Evolutionary conservation across 2,113 vertebrate genomes (phyloP).

Genomic region (Macrotus californicus): DNA sequence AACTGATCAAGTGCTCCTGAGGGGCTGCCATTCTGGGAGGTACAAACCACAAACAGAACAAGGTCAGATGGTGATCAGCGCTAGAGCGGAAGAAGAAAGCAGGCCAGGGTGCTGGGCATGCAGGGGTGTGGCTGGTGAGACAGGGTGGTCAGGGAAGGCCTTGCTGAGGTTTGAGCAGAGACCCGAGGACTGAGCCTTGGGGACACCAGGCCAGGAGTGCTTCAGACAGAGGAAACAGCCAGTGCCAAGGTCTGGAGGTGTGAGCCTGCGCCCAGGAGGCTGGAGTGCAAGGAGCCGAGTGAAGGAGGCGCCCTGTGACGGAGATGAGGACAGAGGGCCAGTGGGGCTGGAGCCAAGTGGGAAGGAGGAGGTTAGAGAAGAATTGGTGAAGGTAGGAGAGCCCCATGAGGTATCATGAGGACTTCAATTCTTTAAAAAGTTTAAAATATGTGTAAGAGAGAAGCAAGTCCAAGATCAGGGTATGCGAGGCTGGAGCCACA

Average conservation of each 20-base stretch:
- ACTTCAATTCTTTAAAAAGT: not conserved
- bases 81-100: not conserved
- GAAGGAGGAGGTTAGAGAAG: not conserved
- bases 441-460: not conserved
- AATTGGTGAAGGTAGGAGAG: not conserved
- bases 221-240: not conserved
- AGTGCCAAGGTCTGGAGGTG: not conserved
- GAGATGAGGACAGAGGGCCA: too few relatives aligned
- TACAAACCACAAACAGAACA: rapidly evolving
- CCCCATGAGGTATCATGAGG: not conserved
- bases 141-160: not conserved
- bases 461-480: not conserved
- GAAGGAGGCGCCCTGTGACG: not conserved
- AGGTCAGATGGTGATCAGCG: not conserved
- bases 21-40: rapidly evolving
- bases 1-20: not conserved
- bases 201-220: not conserved
- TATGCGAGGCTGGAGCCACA: not conserved
- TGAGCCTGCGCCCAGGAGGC: not conserved
- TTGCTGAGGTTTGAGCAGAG: not conserved
- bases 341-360: not conserved
- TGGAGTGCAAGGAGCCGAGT: not conserved
- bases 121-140: rapidly evolving
- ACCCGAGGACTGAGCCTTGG: not conserved
- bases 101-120: not conserved